These are phyloP conservation scores for Plebejus argus DNA, from an alignment of 2,888 invertebrate genomes.

Conservation along the genomic window DNA sequence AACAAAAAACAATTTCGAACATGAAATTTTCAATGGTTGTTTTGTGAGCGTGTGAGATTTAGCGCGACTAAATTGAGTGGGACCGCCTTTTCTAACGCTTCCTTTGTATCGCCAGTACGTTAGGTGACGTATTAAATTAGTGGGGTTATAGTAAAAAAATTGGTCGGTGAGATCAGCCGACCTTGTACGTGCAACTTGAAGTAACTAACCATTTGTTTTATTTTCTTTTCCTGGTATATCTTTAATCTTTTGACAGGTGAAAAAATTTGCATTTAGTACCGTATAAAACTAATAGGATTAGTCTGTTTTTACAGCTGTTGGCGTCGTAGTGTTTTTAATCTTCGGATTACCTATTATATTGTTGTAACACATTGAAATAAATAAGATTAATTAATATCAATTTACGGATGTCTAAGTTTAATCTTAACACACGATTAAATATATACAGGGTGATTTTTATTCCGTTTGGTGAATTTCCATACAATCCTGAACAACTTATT, in stretches of 20 bases:
- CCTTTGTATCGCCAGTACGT: conserved; percentile 45
- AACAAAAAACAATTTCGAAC: conserved; percentile 57
- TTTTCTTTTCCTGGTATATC: conserved; percentile 49
- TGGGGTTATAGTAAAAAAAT: conserved; percentile 63
- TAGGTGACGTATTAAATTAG: conserved; percentile 51
- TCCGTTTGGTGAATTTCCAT: background rate
- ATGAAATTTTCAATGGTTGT: conserved; percentile 63
- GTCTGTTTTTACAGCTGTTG: conserved; percentile 1
- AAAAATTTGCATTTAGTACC: conserved; percentile 27
- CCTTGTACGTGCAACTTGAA: conserved; percentile 64
- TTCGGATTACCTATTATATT: background rate
- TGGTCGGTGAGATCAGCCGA: conserved; percentile 72
- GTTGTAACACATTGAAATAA: background rate
- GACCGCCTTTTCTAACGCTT: conserved; percentile 44
- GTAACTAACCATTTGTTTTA: conserved; percentile 54
- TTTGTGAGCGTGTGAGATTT: conserved; percentile 55
- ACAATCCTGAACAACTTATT: background rate
- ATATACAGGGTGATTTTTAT: background rate
- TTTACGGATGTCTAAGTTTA: background rate
- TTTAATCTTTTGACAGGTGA: conserved; percentile 29
- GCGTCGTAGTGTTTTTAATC: background rate
- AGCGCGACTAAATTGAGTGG: conserved; percentile 46
- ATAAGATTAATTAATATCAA: background rate
- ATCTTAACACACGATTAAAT: background rate
- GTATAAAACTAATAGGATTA: conserved; percentile 10